Evolutionary conservation across 2,888 invertebrate species (phyloP).

Genomic region (Teinopalpus imperialis): DNA sequence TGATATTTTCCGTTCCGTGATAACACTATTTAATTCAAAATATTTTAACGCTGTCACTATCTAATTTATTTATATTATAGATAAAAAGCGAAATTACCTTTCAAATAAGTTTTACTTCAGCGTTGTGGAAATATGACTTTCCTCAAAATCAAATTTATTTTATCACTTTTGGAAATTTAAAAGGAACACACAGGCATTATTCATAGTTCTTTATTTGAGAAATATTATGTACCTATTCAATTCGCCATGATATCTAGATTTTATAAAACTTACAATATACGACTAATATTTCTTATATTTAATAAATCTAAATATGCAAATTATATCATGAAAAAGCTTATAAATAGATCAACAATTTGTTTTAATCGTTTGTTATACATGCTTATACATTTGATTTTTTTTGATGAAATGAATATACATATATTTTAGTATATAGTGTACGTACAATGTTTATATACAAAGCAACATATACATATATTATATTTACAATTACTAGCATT

Average conservation of each 20-base stretch:
- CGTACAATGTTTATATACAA: conserved; percentile 34
- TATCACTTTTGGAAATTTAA: too few species aligned
- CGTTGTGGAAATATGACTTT: too few species aligned
- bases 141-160: too few species aligned
- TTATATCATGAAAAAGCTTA: conserved; percentile 2
- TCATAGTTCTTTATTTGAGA: conserved; percentile 20
- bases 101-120: too few species aligned
- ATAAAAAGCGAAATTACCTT: too few species aligned
- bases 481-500: neutral
- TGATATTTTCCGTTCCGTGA: too few species aligned
- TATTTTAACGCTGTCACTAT: too few species aligned
- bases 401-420: neutral
- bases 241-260: conserved; percentile 32
- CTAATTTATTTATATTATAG: too few species aligned
- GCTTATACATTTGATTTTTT: neutral
- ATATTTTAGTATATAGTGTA: conserved; percentile 1
- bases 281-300: neutral
- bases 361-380: neutral
- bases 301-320: conserved; percentile 1
- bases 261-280: conserved; percentile 17
- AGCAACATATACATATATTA: conserved; percentile 21
- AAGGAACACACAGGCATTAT: conserved; percentile 1
- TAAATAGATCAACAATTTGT: neutral
- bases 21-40: too few species aligned
- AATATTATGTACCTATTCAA: conserved; percentile 22